Evolutionary conservation across 37 sponge, comb jelly and placozoan genomes (phyloP).

Genomic region (Halisarca cf. caerulea): DNA sequence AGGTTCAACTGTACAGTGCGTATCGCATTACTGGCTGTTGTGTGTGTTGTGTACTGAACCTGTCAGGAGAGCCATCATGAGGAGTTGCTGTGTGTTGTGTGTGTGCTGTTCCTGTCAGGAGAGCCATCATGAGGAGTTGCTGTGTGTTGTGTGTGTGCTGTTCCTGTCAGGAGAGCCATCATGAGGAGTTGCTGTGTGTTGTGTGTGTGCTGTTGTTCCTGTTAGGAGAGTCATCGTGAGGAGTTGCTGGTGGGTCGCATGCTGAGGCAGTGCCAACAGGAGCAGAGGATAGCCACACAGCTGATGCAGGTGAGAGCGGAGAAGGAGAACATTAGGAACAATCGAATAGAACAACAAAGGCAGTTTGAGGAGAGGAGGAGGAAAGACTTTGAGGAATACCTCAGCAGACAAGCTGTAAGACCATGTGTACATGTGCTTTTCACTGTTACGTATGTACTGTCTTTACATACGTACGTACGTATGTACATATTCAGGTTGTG

Average conservation of each 20-base stretch:
- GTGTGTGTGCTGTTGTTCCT: neutral
- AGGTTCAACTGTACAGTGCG: no score
- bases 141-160: neutral
- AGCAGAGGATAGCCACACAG: slow-evolving; percentile 88
- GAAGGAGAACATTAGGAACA: slow-evolving; percentile 84
- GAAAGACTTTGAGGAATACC: slow-evolving; percentile 79
- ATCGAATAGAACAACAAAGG: slow-evolving; percentile 64
- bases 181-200: neutral
- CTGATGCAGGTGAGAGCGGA: slow-evolving; percentile 90
- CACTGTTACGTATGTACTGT: neutral
- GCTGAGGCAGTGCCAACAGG: slow-evolving; percentile 91
- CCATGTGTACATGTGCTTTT: neutral
- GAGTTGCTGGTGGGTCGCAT: slow-evolving; percentile 85
- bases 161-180: neutral
- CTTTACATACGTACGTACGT: slow-evolving; percentile 8
- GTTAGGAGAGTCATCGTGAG: slow-evolving; percentile 55
- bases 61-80: no score
- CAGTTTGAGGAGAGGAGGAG: slow-evolving; percentile 82
- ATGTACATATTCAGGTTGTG: neutral
- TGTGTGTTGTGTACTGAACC: no score
- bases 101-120: neutral
- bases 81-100: no score
- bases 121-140: neutral
- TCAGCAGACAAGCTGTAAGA: slow-evolving; percentile 81
- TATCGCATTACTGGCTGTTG: no score